phyloP scores from a whole-genome alignment of 2,113 vertebrate genomes.

The Gulo gulo region DNA sequence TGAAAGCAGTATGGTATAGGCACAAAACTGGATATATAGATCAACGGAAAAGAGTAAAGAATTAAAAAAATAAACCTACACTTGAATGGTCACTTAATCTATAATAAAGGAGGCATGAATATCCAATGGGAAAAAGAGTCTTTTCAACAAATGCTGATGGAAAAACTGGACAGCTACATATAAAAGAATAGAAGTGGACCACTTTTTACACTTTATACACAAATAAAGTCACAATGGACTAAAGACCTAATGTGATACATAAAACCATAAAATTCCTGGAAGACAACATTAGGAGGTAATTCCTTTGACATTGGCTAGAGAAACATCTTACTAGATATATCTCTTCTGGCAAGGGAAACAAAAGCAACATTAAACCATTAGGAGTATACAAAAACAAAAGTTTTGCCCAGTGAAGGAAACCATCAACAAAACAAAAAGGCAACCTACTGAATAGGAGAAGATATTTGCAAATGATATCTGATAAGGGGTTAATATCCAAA shows the following conservation, averaged over 20 bases:
- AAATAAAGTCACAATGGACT: background rate
- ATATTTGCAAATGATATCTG: background rate
- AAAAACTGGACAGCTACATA: background rate
- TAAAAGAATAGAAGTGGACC: background rate
- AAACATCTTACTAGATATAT: background rate
- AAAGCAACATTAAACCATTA: background rate
- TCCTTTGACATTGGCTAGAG: background rate
- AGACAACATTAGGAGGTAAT: background rate
- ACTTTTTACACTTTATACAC: background rate
- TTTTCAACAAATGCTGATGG: background rate
- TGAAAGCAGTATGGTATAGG: background rate
- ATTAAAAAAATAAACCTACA: background rate
- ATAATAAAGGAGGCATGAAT: background rate
- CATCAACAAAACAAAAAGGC: background rate
- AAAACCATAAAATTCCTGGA: background rate
- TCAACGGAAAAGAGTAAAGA: background rate
- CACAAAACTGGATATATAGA: background rate
- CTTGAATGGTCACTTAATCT: background rate
- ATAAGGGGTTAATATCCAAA: background rate
- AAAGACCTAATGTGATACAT: background rate
- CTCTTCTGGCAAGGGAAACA: background rate
- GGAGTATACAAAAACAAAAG: background rate
- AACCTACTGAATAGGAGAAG: background rate
- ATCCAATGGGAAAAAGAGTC: background rate
- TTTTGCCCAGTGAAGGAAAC: background rate